Evolutionary conservation across 2,113 vertebrate genomes (phyloP).

Genomic region (Recurvirostra avosetta): DNA sequence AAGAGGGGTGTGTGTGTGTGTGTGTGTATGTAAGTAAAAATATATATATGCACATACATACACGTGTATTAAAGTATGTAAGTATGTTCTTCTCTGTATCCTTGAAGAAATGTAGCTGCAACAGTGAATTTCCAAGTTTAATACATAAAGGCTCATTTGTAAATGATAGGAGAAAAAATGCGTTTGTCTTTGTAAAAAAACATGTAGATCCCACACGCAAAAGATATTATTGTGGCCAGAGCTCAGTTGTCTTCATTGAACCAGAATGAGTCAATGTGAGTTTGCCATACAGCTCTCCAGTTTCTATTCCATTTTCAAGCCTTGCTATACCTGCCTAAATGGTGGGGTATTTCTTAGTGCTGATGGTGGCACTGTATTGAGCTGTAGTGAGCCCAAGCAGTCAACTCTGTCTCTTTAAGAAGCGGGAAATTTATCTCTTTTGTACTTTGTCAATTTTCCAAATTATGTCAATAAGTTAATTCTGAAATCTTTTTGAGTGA

Average conservation of each 20-base stretch:
- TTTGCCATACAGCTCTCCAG: background rate
- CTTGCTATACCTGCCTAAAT: background rate
- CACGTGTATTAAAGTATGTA: background rate
- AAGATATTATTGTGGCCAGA: background rate
- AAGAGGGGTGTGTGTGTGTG: background rate
- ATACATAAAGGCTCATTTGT: background rate
- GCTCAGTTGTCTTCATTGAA: background rate
- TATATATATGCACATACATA: accelerated
- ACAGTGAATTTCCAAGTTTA: background rate
- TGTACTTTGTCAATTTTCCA: background rate
- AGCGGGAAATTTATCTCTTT: background rate
- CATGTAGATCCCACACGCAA: background rate
- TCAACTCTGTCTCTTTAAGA: background rate
- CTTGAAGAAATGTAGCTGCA: background rate
- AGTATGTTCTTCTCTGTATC: background rate
- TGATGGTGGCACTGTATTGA: background rate
- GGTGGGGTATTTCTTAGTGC: background rate
- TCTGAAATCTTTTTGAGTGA: background rate
- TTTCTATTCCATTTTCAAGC: background rate
- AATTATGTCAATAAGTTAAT: background rate
- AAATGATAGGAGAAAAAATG: accelerated
- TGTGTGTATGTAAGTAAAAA: background rate
- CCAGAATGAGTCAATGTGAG: no score
- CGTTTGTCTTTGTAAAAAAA: background rate
- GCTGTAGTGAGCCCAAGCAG: background rate